Base-by-base conservation (phyloP, 2,888 invertebrate species). In the Torymus auratus region DNA sequence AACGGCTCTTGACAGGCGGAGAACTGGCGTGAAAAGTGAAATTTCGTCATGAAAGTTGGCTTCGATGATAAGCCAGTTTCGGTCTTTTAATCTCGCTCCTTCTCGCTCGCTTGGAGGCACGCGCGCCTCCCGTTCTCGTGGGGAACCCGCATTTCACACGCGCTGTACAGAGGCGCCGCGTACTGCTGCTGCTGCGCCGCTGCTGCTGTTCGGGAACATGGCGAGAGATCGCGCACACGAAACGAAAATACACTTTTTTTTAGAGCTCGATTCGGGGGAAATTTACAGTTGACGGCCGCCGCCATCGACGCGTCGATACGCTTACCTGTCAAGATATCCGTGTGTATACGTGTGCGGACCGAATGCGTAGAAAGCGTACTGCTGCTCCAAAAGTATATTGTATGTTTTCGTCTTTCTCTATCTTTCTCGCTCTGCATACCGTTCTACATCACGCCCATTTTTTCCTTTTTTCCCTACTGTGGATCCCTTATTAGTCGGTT, bases 51-150 rank as follows among this genome's bases (percentile, higher is more conserved):
- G 74, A 75, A 80, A 80, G 73, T 75, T 58, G 65, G n/a, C 52
- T 69, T 76, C 68, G 67, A 72, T 78, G 73, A 81, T 81, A 81
- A 81, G 78, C 70, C 74, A 70, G 73, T 81, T 74, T 78, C 70
- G 70, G 65, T 71, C 53, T 55, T 58, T 55, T 58, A 64, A 68
- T 80, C 70, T 64, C 50, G 72, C 53, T 23, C 28, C 23, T 5
- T 62, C 20, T 53, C 13, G 53, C 62, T 62, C 28, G 15, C 41
- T 41, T 28, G 7, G 5, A 28, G 28, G 28, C 28, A 2, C 20
- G 41, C 13, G 50, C 12, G 13, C 12, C 52, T 61, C 61, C 28
- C 20, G 61, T n/a, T 60, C 58, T 52, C 23, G 55, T 72, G 60
- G 55, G 53, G 64, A 80, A 68, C 76, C 80, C 80, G 72, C 76